These are phyloP conservation scores for Acanthococcus lagerstroemiae DNA, from an alignment of 2,888 invertebrate genomes.

Conservation along the genomic window DNA sequence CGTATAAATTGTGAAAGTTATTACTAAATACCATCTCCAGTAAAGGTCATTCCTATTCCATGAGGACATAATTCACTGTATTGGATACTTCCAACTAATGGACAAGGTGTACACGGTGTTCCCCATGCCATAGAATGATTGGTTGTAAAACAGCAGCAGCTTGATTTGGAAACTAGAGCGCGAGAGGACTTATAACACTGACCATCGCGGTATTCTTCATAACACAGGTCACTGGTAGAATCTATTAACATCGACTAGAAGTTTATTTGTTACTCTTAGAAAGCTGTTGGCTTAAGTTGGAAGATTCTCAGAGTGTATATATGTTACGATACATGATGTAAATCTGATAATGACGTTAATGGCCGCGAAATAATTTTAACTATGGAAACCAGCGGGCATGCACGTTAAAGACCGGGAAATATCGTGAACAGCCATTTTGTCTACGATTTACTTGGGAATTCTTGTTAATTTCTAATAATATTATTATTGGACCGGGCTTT, in stretches of 20 bases:
- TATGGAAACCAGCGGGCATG: no score
- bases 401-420: no score
- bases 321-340: no score
- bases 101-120: conserved; percentile 65
- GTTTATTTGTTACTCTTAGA: neutral
- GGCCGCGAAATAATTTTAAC: no score
- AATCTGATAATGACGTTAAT: no score
- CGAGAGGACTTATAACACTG: conserved; percentile 66
- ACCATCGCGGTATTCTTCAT: conserved; percentile 64
- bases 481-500: no score
- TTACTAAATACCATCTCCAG: conserved; percentile 58
- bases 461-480: no score
- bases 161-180: conserved; percentile 69
- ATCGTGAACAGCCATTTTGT: no score
- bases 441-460: no score
- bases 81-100: conserved; percentile 55
- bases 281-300: neutral
- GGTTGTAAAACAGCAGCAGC: conserved; percentile 69
- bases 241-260: conserved; percentile 54
- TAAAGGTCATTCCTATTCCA: conserved; percentile 67
- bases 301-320: no score
- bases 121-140: conserved; percentile 73
- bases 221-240: conserved; percentile 70
- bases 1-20: neutral
- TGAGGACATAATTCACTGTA: conserved; percentile 65